Percentiles rank a stretch among this genome's conserved stretches.
phyloP scores from a whole-genome alignment of 1,140 invertebrate genomes.

The Araneus ventricosus region DNA sequence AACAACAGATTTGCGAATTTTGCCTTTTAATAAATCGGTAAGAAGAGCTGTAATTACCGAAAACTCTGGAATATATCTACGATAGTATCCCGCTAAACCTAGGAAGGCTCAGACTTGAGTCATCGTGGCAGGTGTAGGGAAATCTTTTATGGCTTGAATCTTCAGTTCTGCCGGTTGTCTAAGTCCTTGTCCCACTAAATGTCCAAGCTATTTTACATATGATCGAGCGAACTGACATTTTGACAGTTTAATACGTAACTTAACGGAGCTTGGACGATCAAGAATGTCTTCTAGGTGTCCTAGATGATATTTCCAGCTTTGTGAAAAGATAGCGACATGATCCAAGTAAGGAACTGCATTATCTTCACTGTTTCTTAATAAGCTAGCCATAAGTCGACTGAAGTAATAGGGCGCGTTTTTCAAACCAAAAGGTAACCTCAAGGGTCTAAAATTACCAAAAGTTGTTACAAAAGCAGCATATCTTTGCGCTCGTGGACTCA shows the following conservation, averaged over 20 bases:
- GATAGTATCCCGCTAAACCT: not conserved
- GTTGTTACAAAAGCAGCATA: too few relatives aligned
- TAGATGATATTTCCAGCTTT: not conserved
- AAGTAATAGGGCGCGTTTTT: too few relatives aligned
- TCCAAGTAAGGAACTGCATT: too few relatives aligned
- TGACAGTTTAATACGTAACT: too few relatives aligned
- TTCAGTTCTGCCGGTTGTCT: not conserved
- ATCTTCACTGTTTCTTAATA: too few relatives aligned
- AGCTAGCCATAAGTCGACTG: too few relatives aligned
- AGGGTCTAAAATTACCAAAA: too few relatives aligned
- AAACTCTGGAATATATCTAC: not conserved
- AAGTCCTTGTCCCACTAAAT: not conserved
- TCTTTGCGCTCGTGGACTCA: too few relatives aligned
- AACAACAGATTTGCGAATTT: not conserved
- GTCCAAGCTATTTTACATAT: not conserved
- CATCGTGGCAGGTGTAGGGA: not conserved
- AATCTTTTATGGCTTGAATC: not conserved
- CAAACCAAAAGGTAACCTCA: too few relatives aligned
- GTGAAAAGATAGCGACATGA: too few relatives aligned
- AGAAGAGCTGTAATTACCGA: conserved; percentile 11
- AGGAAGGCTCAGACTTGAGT: conserved; percentile 31
- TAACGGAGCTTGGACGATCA: not conserved
- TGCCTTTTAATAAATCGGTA: not conserved
- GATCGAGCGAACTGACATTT: too few relatives aligned
- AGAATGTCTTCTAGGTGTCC: not conserved